Conservation (phyloP, 1,140 invertebrate species). For the Ostrea edulis region DNA sequence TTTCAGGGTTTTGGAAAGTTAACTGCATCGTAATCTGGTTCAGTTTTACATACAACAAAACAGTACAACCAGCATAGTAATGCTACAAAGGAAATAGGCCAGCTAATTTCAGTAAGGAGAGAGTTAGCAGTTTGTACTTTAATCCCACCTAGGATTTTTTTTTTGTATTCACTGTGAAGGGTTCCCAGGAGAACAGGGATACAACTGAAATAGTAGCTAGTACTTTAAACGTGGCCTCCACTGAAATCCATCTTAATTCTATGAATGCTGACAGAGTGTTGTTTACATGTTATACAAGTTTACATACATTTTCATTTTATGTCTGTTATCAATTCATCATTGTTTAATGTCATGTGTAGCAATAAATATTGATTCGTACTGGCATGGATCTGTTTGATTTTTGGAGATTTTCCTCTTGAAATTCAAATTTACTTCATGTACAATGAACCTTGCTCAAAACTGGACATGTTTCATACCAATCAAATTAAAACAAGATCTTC, state of each 20-base stretch:
- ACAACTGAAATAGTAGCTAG: neutral
- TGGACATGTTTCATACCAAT: too few species aligned
- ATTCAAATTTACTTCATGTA: too few species aligned
- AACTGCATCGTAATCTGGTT: neutral
- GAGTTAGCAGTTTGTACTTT: neutral
- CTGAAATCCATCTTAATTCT: neutral
- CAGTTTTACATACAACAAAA: neutral
- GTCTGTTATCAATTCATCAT: neutral
- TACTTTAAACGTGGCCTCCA: neutral
- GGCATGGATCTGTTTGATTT: neutral
- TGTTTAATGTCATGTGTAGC: slow-evolving; percentile 36
- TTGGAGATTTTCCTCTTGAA: too few species aligned
- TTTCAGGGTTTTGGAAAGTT: neutral
- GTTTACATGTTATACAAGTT: slow-evolving; percentile 23
- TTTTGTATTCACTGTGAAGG: neutral
- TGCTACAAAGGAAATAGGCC: neutral
- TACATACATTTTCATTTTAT: slow-evolving; percentile 20
- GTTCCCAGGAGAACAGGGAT: neutral
- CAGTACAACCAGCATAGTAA: neutral
- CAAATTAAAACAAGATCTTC: too few species aligned
- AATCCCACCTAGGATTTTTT: slow-evolving; percentile 1
- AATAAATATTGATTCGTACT: slow-evolving; percentile 19
- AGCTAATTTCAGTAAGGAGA: neutral
- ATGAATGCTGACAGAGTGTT: neutral
- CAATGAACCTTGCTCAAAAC: too few species aligned